These are phyloP conservation scores for Halcyon leucocephala DNA, from an alignment of 2,797 vertebrate species.

Conservation along the genomic window DNA sequence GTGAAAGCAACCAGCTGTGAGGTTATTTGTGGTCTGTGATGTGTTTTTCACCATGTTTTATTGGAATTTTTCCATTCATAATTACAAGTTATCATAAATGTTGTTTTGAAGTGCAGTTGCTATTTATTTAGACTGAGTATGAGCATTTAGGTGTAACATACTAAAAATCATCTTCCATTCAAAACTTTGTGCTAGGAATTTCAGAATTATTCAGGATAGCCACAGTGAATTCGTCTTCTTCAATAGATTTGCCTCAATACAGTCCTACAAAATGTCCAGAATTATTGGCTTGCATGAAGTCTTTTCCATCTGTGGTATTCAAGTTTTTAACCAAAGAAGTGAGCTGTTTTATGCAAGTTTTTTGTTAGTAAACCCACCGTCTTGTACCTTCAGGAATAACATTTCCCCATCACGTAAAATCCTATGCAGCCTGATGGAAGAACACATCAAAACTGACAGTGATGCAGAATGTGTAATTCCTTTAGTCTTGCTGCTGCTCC, in stretches of 20 bases:
- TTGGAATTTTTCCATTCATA: background rate
- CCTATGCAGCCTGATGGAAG: background rate
- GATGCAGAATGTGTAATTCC: background rate
- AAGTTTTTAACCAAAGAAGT: background rate
- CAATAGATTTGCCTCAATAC: background rate
- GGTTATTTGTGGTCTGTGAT: background rate
- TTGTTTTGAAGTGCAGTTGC: background rate
- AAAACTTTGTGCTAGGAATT: background rate
- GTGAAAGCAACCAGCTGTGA: background rate
- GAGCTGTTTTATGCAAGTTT: background rate
- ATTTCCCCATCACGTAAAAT: background rate
- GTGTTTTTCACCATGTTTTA: background rate
- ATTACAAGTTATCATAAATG: background rate
- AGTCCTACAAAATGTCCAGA: background rate
- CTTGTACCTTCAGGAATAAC: background rate
- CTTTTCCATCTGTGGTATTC: background rate
- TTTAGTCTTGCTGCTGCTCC: background rate
- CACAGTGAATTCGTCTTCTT: background rate
- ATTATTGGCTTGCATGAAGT: background rate
- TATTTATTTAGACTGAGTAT: background rate
- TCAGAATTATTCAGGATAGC: background rate
- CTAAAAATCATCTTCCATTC: background rate
- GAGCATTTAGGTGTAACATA: background rate
- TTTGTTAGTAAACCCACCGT: background rate
- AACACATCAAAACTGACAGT: background rate